phyloP scores from a whole-genome alignment of 2,888 invertebrate genomes.

The Synanthedon myopaeformis region DNA sequence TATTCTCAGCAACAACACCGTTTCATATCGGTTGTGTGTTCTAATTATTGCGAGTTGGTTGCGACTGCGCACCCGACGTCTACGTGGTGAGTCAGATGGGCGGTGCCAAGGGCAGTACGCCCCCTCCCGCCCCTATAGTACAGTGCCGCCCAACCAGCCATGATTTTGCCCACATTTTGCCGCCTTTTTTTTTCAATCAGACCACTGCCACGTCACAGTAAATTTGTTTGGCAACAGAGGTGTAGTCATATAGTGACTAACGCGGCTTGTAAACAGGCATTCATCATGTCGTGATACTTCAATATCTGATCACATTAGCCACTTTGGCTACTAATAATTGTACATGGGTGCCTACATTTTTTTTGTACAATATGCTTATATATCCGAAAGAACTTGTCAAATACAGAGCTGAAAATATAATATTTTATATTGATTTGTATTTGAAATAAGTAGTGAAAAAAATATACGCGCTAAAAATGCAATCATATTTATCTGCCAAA shows the following conservation, averaged over 20 bases:
- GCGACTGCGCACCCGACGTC: conserved; percentile 34
- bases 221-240: conserved; percentile 55
- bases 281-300: background rate
- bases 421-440: too few species aligned
- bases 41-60: conserved; percentile 11
- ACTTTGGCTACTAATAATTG: background rate
- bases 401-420: too few species aligned
- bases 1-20: conserved; percentile 1
- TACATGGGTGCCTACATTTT: background rate
- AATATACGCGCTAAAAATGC: too few species aligned
- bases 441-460: too few species aligned
- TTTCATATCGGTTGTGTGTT: conserved; percentile 13
- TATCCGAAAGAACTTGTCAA: too few species aligned
- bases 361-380: background rate
- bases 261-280: conserved; percentile 13
- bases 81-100: conserved; percentile 48
- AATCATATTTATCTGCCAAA: too few species aligned
- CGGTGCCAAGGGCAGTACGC: conserved; percentile 64
- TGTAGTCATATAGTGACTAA: conserved; percentile 28
- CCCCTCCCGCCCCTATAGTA: conserved; percentile 31
- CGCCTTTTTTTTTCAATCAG: conserved; percentile 57
- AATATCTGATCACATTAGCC: background rate
- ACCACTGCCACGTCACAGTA: conserved; percentile 47
- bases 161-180: conserved; percentile 51
- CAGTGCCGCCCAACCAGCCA: conserved; percentile 55